Percentiles rank a stretch among this genome's conserved stretches.
These are phyloP conservation scores for Meliscaeva auricollis DNA, from an alignment of 2,888 invertebrate species.

Conservation along the genomic window DNA sequence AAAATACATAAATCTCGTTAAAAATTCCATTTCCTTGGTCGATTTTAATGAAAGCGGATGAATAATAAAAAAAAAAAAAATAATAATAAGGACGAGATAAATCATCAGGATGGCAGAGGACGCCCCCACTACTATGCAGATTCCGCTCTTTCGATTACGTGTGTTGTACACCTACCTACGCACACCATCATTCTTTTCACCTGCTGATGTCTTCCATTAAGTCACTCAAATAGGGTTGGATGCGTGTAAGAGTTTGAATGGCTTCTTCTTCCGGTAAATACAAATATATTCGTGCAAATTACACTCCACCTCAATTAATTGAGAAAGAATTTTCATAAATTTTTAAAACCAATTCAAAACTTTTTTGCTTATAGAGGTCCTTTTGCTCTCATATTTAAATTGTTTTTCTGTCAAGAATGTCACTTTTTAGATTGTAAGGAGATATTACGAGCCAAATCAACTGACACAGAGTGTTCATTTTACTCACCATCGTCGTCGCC, in stretches of 20 bases:
- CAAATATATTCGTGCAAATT: background rate
- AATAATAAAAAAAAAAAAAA: constrained; percentile 1
- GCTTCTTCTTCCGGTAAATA: constrained; percentile 18
- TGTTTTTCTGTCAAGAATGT: too few relatives aligned
- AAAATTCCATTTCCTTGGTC: constrained; percentile 60
- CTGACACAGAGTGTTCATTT: background rate
- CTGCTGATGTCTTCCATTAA: constrained; percentile 35
- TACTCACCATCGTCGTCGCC: background rate
- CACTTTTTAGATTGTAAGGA: too few relatives aligned
- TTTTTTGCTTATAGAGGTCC: background rate
- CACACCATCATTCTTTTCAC: constrained; percentile 13
- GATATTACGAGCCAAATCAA: background rate
- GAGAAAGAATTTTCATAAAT: background rate
- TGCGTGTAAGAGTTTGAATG: constrained; percentile 53
- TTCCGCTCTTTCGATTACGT: constrained; percentile 16
- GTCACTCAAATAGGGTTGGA: background rate
- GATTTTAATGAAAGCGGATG: constrained; percentile 59
- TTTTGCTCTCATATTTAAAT: too few relatives aligned
- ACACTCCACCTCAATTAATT: background rate
- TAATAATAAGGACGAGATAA: constrained; percentile 43
- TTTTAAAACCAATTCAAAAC: too few relatives aligned
- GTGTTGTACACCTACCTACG: background rate
- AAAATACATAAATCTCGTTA: constrained; percentile 54
- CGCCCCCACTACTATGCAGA: background rate
- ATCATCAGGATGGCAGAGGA: constrained; percentile 52